These are phyloP conservation scores for Geococcyx californianus DNA, from an alignment of 2,113 vertebrate species.

Conservation along the genomic window DNA sequence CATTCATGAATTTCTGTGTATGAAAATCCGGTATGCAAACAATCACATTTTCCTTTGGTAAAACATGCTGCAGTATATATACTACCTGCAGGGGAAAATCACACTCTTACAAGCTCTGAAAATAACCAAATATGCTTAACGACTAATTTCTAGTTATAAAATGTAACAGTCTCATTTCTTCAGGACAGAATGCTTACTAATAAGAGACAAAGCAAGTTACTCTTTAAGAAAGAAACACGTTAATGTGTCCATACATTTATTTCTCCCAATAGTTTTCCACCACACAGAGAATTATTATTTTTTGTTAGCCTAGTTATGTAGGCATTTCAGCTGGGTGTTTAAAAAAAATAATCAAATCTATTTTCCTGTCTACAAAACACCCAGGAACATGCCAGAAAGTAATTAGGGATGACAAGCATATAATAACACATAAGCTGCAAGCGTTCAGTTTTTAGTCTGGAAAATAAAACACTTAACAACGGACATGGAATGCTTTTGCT, in stretches of 20 bases:
- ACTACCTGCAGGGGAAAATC: neutral
- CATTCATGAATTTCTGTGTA: neutral
- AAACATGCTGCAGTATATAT: rapidly evolving
- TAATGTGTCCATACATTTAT: neutral
- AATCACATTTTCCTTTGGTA: neutral
- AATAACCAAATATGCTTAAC: neutral
- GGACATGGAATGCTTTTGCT: constrained; percentile 42
- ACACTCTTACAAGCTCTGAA: neutral
- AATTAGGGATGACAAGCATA: constrained; percentile 43
- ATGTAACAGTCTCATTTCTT: neutral
- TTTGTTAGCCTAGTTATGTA: neutral
- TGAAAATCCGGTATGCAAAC: neutral
- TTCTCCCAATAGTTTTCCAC: neutral
- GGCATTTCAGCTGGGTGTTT: neutral
- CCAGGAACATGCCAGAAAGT: constrained; percentile 17
- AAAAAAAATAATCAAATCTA: neutral
- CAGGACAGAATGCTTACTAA: neutral
- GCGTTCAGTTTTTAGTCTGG: constrained; percentile 18
- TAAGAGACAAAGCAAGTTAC: neutral
- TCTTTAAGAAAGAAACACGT: neutral
- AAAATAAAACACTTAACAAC: constrained; percentile 36
- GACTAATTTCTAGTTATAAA: neutral
- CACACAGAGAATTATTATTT: neutral
- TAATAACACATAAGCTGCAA: constrained; percentile 41
- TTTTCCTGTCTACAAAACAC: constrained; percentile 1